phyloP scores from a whole-genome alignment of 2,797 vertebrate species.

The Melanotaenia nigrans region DNA sequence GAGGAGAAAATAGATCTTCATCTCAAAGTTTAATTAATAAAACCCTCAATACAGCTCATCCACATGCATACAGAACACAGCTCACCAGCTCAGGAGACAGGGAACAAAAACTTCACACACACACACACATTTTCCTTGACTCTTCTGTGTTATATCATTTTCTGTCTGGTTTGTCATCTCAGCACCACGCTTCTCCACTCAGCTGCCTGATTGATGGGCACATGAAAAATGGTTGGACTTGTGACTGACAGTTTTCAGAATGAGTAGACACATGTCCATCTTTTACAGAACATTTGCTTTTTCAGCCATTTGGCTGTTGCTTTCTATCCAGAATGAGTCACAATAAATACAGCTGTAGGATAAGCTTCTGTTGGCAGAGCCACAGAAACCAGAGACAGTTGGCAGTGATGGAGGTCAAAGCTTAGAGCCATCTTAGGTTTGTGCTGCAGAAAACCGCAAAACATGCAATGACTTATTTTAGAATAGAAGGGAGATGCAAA shows the following conservation, averaged over 20 bases:
- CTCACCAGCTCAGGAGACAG: constrained; percentile 5
- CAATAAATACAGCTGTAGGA: background rate
- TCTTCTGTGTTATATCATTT: constrained; percentile 26
- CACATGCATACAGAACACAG: background rate
- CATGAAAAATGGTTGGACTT: background rate
- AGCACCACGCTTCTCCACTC: background rate
- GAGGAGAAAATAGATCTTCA: background rate
- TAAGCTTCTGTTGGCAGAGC: background rate
- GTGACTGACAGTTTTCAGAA: constrained; percentile 34
- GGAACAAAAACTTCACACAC: background rate
- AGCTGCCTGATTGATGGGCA: constrained; percentile 1
- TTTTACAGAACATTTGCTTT: background rate
- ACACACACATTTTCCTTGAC: background rate
- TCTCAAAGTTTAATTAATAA: background rate
- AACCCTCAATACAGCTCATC: background rate
- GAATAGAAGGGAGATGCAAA: background rate
- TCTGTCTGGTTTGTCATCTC: background rate
- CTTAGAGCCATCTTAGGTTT: background rate
- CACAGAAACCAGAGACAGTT: background rate
- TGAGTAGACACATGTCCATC: constrained; percentile 10
- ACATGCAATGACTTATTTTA: background rate
- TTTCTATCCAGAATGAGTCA: background rate
- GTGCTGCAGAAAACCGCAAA: background rate
- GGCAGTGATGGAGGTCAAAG: constrained; percentile 8
- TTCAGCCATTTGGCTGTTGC: background rate